phyloP scores from a whole-genome alignment of 2,797 vertebrate genomes.

The Gymnothorax javanicus region DNA sequence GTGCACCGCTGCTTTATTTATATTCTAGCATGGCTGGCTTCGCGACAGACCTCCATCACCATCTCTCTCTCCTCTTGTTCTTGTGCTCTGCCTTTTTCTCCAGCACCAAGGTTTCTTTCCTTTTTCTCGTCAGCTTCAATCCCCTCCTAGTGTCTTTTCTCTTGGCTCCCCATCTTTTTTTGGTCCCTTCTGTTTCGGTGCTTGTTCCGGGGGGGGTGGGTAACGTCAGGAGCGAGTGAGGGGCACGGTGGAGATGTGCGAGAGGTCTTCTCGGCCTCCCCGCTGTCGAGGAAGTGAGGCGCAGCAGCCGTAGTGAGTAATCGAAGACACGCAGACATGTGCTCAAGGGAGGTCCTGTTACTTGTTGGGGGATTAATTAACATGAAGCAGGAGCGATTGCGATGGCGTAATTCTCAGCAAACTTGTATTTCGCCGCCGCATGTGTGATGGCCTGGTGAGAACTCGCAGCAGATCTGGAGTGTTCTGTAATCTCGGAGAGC shows the following conservation, averaged over 20 bases:
- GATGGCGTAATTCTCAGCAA: conserved; percentile 9
- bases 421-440: background rate
- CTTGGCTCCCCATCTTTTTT: conserved; percentile 27
- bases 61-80: background rate
- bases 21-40: conserved; percentile 27
- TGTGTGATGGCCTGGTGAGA: background rate
- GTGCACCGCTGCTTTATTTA: conserved; percentile 45
- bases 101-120: conserved; percentile 1
- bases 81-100: background rate
- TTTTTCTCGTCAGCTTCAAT: conserved; percentile 23
- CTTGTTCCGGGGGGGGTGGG: conserved; percentile 42
- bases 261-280: conserved; percentile 47
- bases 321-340: conserved; percentile 76
- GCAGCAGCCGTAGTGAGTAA: conserved; percentile 78
- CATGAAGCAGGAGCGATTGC: conserved; percentile 73
- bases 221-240: conserved; percentile 43
- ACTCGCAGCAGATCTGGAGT: background rate
- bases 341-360: conserved; percentile 63
- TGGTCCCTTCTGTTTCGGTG: conserved; percentile 39
- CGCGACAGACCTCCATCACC: background rate
- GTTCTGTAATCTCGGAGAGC: background rate
- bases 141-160: conserved; percentile 46
- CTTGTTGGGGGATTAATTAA: conserved; percentile 72
- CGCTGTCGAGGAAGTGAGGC: conserved; percentile 60
- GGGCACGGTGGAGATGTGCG: conserved; percentile 45